phyloP scores from a whole-genome alignment of 1,140 invertebrate genomes.

The Gonatopus flavifemur region DNA sequence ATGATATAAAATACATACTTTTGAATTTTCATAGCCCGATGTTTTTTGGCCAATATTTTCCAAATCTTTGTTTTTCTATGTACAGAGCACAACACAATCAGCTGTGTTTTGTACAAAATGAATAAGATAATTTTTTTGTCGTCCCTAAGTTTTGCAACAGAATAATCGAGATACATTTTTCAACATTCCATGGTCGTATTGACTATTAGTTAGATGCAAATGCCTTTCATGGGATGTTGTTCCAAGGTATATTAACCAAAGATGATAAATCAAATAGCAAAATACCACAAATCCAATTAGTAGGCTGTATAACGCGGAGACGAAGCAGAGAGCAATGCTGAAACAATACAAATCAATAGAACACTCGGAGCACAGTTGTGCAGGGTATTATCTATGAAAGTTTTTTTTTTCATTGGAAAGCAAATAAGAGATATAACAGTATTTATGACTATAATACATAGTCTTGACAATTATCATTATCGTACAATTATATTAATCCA shows the following conservation, averaged over 20 bases:
- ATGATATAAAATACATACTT: slow-evolving; percentile 11
- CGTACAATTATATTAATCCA: slow-evolving; percentile 13
- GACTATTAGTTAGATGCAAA: slow-evolving; percentile 24
- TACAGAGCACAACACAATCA: slow-evolving; percentile 1
- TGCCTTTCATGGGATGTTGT: slow-evolving; percentile 48
- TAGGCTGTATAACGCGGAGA: slow-evolving; percentile 54
- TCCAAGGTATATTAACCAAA: slow-evolving; percentile 47
- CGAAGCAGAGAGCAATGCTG: slow-evolving; percentile 54
- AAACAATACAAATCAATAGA: slow-evolving; percentile 32
- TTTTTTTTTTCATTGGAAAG: slow-evolving; percentile 24
- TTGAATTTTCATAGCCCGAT: slow-evolving; percentile 4
- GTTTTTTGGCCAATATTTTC: slow-evolving; percentile 1
- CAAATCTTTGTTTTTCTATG: slow-evolving; percentile 6
- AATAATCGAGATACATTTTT: slow-evolving; percentile 42
- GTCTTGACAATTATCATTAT: slow-evolving; percentile 32
- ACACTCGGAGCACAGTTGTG: slow-evolving; percentile 16
- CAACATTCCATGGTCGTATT: slow-evolving; percentile 31
- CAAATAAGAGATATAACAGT: slow-evolving; percentile 29
- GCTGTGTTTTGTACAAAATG: slow-evolving; percentile 14
- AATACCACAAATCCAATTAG: slow-evolving; percentile 46
- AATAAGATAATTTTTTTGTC: slow-evolving; percentile 17
- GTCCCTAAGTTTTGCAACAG: slow-evolving; percentile 43
- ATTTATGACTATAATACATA: slow-evolving; percentile 23
- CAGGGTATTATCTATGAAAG: slow-evolving; percentile 25
- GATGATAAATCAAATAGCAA: slow-evolving; percentile 48